A percentile compares a stretch with the other conserved stretches of the same genome.
These are phyloP conservation scores for Odiellus spinosus DNA, from an alignment of 2,888 invertebrate genomes.

Conservation along the genomic window DNA sequence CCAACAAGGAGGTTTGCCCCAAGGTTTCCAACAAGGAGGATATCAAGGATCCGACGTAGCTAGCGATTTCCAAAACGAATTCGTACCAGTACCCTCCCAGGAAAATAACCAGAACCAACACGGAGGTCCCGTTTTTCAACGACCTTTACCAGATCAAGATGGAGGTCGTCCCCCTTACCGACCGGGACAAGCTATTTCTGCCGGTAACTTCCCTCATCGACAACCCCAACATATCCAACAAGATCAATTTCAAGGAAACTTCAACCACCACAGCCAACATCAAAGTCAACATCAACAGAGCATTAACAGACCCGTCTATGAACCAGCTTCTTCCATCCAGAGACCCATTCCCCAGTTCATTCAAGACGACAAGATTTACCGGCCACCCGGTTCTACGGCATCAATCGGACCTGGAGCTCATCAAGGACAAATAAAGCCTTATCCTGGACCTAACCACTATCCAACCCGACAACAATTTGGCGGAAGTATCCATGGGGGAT, in stretches of 20 bases:
- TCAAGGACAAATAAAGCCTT: too few species aligned
- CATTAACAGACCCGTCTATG: too few species aligned
- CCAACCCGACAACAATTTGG: not conserved
- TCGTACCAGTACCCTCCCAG: not conserved
- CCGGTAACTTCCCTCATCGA: too few species aligned
- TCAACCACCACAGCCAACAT: not conserved
- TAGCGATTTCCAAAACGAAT: too few species aligned
- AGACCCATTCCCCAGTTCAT: too few species aligned
- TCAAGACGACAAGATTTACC: not conserved
- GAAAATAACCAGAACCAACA: conserved; percentile 2
- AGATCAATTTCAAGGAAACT: too few species aligned
- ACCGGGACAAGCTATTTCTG: too few species aligned
- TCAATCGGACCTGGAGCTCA: conserved; percentile 3
- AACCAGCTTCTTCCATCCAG: too few species aligned
- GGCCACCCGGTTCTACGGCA: conserved; percentile 6
- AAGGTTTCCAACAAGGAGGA: not conserved
- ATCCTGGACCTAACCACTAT: too few species aligned
- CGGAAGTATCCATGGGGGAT: not conserved
- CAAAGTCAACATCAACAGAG: not conserved
- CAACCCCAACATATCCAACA: too few species aligned
- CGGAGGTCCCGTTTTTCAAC: not conserved
- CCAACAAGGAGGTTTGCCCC: not conserved
- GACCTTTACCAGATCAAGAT: too few species aligned
- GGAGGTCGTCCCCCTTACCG: too few species aligned
- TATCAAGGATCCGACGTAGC: not conserved